phyloP scores from a whole-genome alignment of 2,113 vertebrate species.

The Tor tambroides region DNA sequence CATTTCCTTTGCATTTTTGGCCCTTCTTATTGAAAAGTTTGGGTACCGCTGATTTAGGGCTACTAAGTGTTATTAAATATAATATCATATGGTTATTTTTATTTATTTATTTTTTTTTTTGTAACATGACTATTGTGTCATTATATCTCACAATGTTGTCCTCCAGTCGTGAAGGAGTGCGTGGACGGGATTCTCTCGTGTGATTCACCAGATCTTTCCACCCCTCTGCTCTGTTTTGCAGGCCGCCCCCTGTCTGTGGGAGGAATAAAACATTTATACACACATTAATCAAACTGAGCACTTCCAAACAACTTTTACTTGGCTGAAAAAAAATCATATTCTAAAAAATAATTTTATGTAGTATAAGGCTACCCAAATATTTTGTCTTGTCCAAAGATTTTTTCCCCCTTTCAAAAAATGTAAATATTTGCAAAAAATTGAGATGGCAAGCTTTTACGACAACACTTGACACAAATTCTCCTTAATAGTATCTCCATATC shows the following conservation, averaged over 20 bases:
- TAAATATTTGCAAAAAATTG: not conserved
- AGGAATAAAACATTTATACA: not conserved
- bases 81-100: not conserved
- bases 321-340: not conserved
- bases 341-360: not conserved
- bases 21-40: not conserved
- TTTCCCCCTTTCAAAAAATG: not conserved
- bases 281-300: not conserved
- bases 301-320: no score
- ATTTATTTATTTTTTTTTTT: not conserved
- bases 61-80: not conserved
- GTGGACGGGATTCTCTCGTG: conserved; percentile 60
- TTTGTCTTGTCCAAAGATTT: no score
- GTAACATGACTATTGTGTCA: not conserved
- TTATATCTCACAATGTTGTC: conserved; percentile 59
- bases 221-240: conserved; percentile 67
- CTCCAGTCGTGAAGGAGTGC: not conserved
- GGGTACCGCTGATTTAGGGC: not conserved
- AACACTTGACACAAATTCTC: not conserved
- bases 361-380: not conserved
- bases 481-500: not conserved
- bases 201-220: conserved; percentile 70
- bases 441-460: not conserved
- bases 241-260: conserved; percentile 64
- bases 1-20: not conserved